A percentile compares a stretch with the other conserved stretches of the same genome.
These are phyloP conservation scores for Blastobasis adustella DNA, from an alignment of 2,888 invertebrate genomes.

Conservation along the genomic window DNA sequence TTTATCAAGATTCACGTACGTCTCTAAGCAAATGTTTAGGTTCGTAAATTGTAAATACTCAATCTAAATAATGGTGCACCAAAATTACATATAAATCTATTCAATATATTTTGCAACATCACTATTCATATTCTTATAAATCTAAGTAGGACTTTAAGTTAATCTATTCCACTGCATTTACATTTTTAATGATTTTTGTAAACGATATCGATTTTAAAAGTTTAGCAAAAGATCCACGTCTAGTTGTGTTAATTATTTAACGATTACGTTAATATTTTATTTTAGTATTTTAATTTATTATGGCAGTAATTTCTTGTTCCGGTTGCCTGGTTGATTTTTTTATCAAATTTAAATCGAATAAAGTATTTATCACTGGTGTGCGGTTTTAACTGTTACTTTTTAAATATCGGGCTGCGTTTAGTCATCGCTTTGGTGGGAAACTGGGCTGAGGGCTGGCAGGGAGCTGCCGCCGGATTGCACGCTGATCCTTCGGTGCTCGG, in stretches of 20 bases:
- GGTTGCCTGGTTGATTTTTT: too few relatives aligned
- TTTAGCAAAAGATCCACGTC: constrained; percentile 19
- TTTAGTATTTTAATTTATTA: constrained; percentile 25
- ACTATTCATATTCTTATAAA: constrained; percentile 34
- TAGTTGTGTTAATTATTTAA: constrained; percentile 4
- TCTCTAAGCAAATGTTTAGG: constrained; percentile 31
- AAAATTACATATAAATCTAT: constrained; percentile 49
- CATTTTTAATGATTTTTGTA: constrained; percentile 32
- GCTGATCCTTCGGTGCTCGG: constrained; percentile 75
- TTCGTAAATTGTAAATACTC: constrained; percentile 39
- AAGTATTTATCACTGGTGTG: not conserved
- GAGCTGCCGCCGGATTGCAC: constrained; percentile 71
- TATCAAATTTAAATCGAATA: not conserved
- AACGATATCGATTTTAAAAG: constrained; percentile 20
- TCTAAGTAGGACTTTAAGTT: constrained; percentile 44
- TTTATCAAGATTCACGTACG: constrained; percentile 30
- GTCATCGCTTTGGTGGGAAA: constrained; percentile 72
- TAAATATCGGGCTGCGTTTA: constrained; percentile 26
- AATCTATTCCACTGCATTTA: constrained; percentile 44
- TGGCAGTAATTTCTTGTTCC: constrained; percentile 30
- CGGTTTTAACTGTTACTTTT: constrained; percentile 15
- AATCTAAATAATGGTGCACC: constrained; percentile 65
- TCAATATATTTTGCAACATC: constrained; percentile 44
- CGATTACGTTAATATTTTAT: constrained; percentile 12
- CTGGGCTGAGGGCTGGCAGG: constrained; percentile 68